These are phyloP conservation scores for Onychostoma macrolepis DNA, from an alignment of 2,113 vertebrate species.

Conservation along the genomic window DNA sequence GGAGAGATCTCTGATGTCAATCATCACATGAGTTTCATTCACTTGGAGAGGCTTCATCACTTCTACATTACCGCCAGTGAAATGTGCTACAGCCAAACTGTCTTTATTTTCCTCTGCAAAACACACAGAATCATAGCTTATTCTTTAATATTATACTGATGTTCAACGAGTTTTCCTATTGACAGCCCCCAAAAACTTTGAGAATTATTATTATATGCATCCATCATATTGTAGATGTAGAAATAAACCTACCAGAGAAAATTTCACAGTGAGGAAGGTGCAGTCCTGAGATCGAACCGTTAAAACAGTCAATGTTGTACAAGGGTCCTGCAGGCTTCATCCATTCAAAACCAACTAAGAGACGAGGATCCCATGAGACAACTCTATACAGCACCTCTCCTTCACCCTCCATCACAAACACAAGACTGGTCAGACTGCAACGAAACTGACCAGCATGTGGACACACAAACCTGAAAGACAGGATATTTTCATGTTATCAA, in stretches of 20 bases:
- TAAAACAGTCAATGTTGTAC: no score
- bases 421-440: no score
- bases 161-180: no score
- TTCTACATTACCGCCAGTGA: conserved; percentile 35
- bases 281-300: no score
- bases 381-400: no score
- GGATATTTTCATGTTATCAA: background rate
- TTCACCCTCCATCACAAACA: no score
- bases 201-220: background rate
- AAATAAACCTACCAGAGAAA: conserved; percentile 42
- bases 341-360: no score
- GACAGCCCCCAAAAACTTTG: no score
- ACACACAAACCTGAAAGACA: conserved; percentile 41
- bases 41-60: conserved; percentile 38
- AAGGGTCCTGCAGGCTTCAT: no score
- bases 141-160: no score
- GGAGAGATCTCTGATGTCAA: conserved; percentile 39
- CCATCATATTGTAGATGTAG: background rate
- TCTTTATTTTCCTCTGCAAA: background rate
- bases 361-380: conserved; percentile 47
- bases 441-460: no score
- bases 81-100: conserved; percentile 29
- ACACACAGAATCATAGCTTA: no score
- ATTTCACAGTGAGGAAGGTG: conserved; percentile 63
- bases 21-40: conserved; percentile 38